Conservation (phyloP, 1,140 invertebrate genomes). For the Acromyrmex charruanus region DNA sequence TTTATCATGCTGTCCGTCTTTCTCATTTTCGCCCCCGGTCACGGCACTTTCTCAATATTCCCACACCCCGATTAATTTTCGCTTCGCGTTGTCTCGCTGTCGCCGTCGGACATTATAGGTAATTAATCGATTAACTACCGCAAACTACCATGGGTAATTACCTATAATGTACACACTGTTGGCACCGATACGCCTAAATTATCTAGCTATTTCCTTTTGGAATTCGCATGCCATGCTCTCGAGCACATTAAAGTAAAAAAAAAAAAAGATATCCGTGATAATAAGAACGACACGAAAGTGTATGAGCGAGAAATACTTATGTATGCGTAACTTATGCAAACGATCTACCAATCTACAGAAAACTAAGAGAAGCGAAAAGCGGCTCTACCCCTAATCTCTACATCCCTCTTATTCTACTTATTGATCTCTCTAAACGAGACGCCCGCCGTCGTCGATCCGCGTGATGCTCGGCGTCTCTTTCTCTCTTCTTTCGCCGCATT, state of each 20-base stretch:
- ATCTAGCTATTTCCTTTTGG: neutral
- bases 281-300: slow-evolving; percentile 42
- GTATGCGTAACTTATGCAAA: slow-evolving; percentile 51
- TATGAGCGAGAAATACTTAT: slow-evolving; percentile 38
- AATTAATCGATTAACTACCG: slow-evolving; percentile 52
- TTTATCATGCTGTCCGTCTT: slow-evolving; percentile 51
- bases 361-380: slow-evolving; percentile 49
- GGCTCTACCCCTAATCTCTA: slow-evolving; percentile 24
- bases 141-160: slow-evolving; percentile 45
- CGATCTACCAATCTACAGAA: slow-evolving; percentile 45
- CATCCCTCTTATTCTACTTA: slow-evolving; percentile 43
- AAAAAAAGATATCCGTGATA: slow-evolving; percentile 31
- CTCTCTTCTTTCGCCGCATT: neutral
- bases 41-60: slow-evolving; percentile 45
- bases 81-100: slow-evolving; percentile 10
- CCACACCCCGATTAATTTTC: slow-evolving; percentile 32
- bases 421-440: slow-evolving; percentile 33
- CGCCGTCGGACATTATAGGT: slow-evolving; percentile 46
- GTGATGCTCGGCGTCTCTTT: slow-evolving; percentile 37
- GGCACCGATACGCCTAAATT: slow-evolving; percentile 16
- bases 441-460: slow-evolving; percentile 48
- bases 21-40: neutral
- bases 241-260: slow-evolving; percentile 65
- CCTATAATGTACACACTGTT: slow-evolving; percentile 32
- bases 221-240: slow-evolving; percentile 75